Evolutionary conservation across 2,113 vertebrate genomes (phyloP), one percentile per base, ranked within the genome.

Genomic region (Monarcha castaneiventris): DNA sequence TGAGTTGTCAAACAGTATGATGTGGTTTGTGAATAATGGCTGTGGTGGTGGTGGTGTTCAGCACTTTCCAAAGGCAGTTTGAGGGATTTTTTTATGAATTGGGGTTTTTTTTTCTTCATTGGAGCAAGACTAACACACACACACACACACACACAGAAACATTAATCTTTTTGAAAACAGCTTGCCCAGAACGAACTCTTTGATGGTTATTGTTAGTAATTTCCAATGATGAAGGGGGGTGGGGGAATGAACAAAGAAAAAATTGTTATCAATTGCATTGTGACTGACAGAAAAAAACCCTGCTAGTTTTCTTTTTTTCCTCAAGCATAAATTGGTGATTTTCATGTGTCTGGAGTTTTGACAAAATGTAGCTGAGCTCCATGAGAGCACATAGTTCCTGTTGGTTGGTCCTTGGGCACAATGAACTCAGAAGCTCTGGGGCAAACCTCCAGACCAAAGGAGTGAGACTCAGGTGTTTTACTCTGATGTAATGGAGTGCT

Each of bases 11-110:
- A 74, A 79, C 73, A 68, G 9, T 67, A 11, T 20, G 81, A 72
- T 91, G 84, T 93, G 26, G 9, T 46, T 75, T 67, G 75, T 67
- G 80, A 97, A 74, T 33, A 76, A 80, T 77, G 63, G 58, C 30
- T 71, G 8, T 43, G 35, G 37, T 26, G 63, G 51, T 82, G 37
- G 49, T 83, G n/a, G 43, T 39, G 18, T 43, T 92, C 56, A 61
- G 73, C 56, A 51, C 52, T 86, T 92, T 91, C 81, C 74, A 94
- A 84, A 89, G 66, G 55, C 64, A 78, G 20, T 87, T 84, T 55
- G 44, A 46, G 10, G 37, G 6, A 23, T 23, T 44, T 52, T 48
- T 48, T 46, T 73, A 17, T 37, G 11, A n/a, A 27, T 29, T 44
- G 6, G 19, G 9, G 1, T 5, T 44, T n/a, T 6, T 27, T 52